A percentile compares a stretch with the other conserved stretches of the same genome.
Evolutionary conservation across 2,113 vertebrate genomes (phyloP).

Genomic region (Rhinolophus ferrumequinum): DNA sequence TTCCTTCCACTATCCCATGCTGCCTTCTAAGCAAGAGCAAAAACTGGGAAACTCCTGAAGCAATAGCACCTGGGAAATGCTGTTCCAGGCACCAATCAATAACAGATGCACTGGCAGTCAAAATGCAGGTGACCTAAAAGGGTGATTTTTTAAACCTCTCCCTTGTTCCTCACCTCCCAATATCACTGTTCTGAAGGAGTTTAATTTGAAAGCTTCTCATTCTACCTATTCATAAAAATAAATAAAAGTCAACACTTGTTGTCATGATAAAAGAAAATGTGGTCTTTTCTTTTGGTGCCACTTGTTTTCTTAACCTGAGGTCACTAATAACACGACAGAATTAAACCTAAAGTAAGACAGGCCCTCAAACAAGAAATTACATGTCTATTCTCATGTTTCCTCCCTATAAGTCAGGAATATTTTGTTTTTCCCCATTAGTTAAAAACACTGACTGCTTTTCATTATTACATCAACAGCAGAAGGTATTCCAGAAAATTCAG

Average conservation of each 20-base stretch:
- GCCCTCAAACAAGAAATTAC: not conserved
- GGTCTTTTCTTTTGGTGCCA: not conserved
- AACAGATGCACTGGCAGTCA: not conserved
- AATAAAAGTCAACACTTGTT: not conserved
- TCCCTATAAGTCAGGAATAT: not conserved
- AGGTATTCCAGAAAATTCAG: not conserved
- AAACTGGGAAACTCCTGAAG: not conserved
- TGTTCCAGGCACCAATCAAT: rapidly evolving
- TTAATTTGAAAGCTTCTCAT: not conserved
- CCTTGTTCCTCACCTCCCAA: too few relatives aligned
- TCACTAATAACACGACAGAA: not conserved
- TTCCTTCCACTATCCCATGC: too few relatives aligned
- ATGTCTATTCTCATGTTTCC: not conserved
- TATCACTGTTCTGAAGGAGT: not conserved
- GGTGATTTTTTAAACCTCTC: not conserved
- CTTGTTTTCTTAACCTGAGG: not conserved
- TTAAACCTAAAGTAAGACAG: not conserved
- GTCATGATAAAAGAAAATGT: not conserved
- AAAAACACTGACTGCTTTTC: not conserved
- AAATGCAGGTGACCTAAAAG: not conserved
- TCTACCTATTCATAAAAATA: conserved; percentile 29
- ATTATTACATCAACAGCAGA: not conserved
- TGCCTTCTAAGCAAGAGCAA: not conserved
- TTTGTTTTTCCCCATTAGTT: not conserved
- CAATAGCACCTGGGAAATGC: not conserved